Evolutionary conservation across 1,140 invertebrate species (phyloP).

Genomic region (Ceratina japonica): DNA sequence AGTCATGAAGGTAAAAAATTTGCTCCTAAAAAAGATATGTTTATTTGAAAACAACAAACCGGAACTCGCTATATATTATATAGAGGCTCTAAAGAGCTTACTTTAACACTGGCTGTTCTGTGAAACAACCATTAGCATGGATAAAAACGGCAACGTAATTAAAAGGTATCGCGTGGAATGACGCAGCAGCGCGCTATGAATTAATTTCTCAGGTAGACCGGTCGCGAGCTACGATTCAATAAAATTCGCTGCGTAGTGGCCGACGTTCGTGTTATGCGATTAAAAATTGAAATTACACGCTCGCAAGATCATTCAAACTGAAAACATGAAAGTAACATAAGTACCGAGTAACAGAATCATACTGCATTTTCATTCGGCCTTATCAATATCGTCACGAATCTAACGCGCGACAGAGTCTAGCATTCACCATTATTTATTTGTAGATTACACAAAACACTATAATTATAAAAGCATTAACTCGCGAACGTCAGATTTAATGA

Average conservation of each 20-base stretch:
- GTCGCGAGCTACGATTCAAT: neutral
- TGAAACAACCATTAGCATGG: neutral
- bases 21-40: neutral
- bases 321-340: neutral
- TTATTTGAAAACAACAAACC: neutral
- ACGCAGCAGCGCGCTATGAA: neutral
- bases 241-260: neutral
- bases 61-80: neutral
- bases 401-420: no score
- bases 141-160: neutral
- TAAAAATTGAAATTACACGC: conserved; percentile 16
- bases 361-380: neutral
- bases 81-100: neutral
- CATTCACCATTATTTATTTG: no score
- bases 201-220: neutral
- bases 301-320: no score
- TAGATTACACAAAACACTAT: no score
- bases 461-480: no score
- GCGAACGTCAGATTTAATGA: no score
- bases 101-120: no score
- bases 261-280: neutral
- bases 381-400: no score
- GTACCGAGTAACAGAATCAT: neutral
- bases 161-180: neutral
- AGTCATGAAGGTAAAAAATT: no score